phyloP scores from a whole-genome alignment of 2,113 vertebrate genomes.

The Chitala chitala region DNA sequence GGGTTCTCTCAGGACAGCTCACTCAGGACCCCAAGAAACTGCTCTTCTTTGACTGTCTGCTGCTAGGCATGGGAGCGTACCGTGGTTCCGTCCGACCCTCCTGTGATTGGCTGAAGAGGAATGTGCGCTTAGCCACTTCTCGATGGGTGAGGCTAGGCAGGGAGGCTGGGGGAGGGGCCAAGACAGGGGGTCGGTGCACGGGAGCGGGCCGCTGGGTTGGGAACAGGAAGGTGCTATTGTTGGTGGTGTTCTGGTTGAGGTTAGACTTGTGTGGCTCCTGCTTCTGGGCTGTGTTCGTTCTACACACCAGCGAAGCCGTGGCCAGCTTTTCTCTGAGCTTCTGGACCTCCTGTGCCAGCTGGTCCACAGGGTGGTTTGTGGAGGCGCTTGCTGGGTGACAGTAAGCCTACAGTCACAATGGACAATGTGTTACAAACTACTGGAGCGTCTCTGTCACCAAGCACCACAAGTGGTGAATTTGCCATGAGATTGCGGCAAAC shows the following conservation, averaged over 20 bases:
- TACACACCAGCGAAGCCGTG: slow-evolving; percentile 28
- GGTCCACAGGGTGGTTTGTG: slow-evolving; percentile 61
- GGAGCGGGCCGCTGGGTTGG: slow-evolving; percentile 37
- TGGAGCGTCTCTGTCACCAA: too few relatives aligned
- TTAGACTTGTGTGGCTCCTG: slow-evolving; percentile 40
- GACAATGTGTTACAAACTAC: too few relatives aligned
- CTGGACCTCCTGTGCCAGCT: slow-evolving; percentile 61
- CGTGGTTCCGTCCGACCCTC: slow-evolving; percentile 44
- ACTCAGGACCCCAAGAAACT: slow-evolving; percentile 48
- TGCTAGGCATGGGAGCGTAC: slow-evolving; percentile 36
- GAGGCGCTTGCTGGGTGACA: slow-evolving; percentile 50
- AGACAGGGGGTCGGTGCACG: slow-evolving; percentile 41
- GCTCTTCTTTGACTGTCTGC: slow-evolving; percentile 54
- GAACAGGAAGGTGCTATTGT: slow-evolving; percentile 68
- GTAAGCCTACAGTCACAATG: slow-evolving; percentile 52
- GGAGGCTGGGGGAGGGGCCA: slow-evolving; percentile 17
- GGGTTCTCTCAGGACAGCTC: not conserved
- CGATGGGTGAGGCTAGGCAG: slow-evolving; percentile 1
- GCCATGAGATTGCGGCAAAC: too few relatives aligned
- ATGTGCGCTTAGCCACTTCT: slow-evolving; percentile 57
- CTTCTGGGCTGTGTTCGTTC: slow-evolving; percentile 17
- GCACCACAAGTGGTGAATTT: too few relatives aligned
- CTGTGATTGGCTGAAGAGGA: slow-evolving; percentile 58
- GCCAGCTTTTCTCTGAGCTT: slow-evolving; percentile 56
- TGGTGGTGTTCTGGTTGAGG: slow-evolving; percentile 64